These are phyloP conservation scores for Diabrotica balteata DNA, from an alignment of 2,888 invertebrate species.

Conservation along the genomic window DNA sequence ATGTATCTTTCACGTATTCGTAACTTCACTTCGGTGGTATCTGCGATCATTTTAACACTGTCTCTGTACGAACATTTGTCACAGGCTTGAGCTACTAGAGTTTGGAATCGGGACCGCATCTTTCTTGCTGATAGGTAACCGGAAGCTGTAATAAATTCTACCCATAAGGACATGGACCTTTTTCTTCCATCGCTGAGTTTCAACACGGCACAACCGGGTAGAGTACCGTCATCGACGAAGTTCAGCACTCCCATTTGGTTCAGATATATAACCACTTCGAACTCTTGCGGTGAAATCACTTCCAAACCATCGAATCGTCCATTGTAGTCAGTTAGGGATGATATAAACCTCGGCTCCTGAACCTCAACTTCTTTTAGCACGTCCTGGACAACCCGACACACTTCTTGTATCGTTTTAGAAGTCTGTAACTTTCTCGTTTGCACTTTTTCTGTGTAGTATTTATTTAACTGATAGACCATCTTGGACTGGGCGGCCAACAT, in stretches of 20 bases:
- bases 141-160: slow-evolving; percentile 89
- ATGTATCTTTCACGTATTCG: slow-evolving; percentile 78
- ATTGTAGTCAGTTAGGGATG: slow-evolving; percentile 76
- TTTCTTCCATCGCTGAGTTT: slow-evolving; percentile 86
- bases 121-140: slow-evolving; percentile 85
- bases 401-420: slow-evolving; percentile 76
- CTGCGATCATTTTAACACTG: slow-evolving; percentile 81
- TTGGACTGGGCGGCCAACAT: slow-evolving; percentile 95
- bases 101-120: slow-evolving; percentile 84
- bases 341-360: slow-evolving; percentile 83
- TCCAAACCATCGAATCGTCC: slow-evolving; percentile 80
- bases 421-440: slow-evolving; percentile 74
- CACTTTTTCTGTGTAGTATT: slow-evolving; percentile 80
- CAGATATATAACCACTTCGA: slow-evolving; percentile 82
- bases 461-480: slow-evolving; percentile 89
- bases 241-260: slow-evolving; percentile 91
- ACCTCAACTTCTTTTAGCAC: slow-evolving; percentile 84
- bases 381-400: slow-evolving; percentile 82
- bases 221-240: slow-evolving; percentile 84
- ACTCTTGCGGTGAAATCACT: slow-evolving; percentile 79
- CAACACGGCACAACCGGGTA: slow-evolving; percentile 83
- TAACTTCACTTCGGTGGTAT: slow-evolving; percentile 81
- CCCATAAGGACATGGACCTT: slow-evolving; percentile 88
- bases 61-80: slow-evolving; percentile 83
- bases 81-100: slow-evolving; percentile 76